These are phyloP conservation scores for Stegana nigrithorax DNA, from an alignment of 2,888 invertebrate genomes.

Conservation along the genomic window DNA sequence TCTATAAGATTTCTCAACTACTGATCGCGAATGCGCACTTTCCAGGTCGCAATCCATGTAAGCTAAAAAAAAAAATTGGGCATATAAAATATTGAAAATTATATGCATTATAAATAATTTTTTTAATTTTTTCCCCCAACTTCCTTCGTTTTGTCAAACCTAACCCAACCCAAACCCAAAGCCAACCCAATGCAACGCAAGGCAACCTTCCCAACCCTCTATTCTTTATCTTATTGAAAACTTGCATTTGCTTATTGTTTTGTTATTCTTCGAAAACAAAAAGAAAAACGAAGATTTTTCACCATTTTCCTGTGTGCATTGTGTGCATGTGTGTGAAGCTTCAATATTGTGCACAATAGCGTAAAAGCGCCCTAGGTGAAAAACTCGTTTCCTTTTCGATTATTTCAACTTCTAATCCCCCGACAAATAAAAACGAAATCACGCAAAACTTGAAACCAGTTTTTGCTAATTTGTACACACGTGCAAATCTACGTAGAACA, in stretches of 20 bases:
- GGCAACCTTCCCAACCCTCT: conserved; percentile 1
- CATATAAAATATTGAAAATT: no score
- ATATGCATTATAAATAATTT: no score
- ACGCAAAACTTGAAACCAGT: conserved; percentile 44
- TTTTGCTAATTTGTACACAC: conserved; percentile 56
- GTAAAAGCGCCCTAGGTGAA: conserved; percentile 38
- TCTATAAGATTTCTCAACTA: no score
- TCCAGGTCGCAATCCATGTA: no score
- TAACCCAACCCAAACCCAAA: no score
- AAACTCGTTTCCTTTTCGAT: conserved; percentile 32
- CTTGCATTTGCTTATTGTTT: not conserved
- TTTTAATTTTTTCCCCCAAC: no score
- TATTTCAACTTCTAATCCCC: conserved; percentile 14
- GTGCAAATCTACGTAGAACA: conserved; percentile 55
- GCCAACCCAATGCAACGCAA: not conserved
- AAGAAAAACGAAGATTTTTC: conserved; percentile 47
- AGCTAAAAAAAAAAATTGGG: no score
- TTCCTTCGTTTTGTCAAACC: no score
- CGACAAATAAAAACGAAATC: conserved; percentile 30
- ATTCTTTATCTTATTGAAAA: not conserved
- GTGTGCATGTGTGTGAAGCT: conserved; percentile 26
- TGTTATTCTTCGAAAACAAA: not conserved
- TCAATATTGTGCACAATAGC: conserved; percentile 39
- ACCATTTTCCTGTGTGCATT: conserved; percentile 42
- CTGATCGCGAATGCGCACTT: no score